Base-by-base conservation (phyloP, 2,113 vertebrate species). In the Nanorana parkeri region DNA sequence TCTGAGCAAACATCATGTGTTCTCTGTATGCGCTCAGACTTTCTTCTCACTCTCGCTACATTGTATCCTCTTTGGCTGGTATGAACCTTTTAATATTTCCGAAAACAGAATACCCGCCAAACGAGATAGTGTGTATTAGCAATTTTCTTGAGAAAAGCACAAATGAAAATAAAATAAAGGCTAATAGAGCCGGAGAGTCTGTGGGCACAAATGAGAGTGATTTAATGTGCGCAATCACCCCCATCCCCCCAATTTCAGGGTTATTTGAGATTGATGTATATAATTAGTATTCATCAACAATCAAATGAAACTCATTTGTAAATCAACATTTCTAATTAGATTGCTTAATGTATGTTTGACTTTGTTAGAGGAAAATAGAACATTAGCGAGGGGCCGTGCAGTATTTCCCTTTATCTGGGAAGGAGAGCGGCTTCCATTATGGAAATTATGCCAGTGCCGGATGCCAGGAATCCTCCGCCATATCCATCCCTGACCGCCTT, bases 321-420 rank as follows among this genome's bases (percentile, higher is more conserved):
- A 87, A 89, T 84, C 0, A 19, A 51, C 56, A 0, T 83, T 87
- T 85, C 80, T 5, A 85, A 85, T 91, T 85, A 83, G 86, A 17
- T 87, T 85, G 85, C 78, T 75, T 77, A 15, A 20, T 36, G 78
- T 83, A 76, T 60, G 86, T 85, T 20, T 65, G 79, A 74, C 81
- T 79, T 78, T 47, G 58, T 75, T 41, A 73, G 17, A 15, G 26
- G 80, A 65, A 83, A 61, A 77, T 65, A 0, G 17, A 77, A 3
- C 3, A 0, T 58, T 68, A 67, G 71, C 64, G 73, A 61, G 66
- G 16, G 19, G 13, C 77, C 68, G 60, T 24, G 26, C 54, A 55
- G 28, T 61, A 4, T n/a, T n/a, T 5, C 58, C 20, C 65, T 21
- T 71, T 60, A 55, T 60, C 55, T 4, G 10, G 17, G 60, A 52